Conservation (phyloP, 2,797 vertebrate genomes). For the Pseudomugil tenellus region DNA sequence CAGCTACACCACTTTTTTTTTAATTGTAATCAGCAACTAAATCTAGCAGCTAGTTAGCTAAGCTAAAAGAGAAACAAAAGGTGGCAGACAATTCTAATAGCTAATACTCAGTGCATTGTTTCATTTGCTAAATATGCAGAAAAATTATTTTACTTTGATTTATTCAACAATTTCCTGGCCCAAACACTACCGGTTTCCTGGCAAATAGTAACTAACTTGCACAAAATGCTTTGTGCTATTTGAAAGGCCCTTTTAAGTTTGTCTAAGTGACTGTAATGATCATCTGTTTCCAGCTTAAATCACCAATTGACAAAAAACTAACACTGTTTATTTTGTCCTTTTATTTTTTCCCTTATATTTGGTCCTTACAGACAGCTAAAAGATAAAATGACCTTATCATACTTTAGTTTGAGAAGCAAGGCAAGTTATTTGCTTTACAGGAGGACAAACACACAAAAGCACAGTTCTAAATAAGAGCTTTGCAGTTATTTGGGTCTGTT, state of each 20-base stretch:
- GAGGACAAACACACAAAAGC: constrained; percentile 18
- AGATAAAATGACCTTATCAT: background rate
- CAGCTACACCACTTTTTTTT: too few species aligned
- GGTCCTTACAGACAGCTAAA: background rate
- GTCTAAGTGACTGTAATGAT: background rate
- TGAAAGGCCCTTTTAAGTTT: too few species aligned
- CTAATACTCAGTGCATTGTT: too few species aligned
- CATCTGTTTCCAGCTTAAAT: background rate
- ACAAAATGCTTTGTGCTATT: background rate
- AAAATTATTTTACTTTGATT: background rate
- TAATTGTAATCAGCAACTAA: background rate
- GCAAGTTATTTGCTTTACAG: constrained; percentile 13
- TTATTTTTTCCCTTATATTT: background rate
- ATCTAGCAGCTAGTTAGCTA: background rate
- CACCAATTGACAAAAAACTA: background rate
- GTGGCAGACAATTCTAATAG: too few species aligned
- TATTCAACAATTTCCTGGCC: background rate
- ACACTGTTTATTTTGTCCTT: background rate
- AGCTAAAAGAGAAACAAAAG: too few species aligned
- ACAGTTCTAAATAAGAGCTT: constrained; percentile 15
- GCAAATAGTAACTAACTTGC: background rate
- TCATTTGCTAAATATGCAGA: background rate
- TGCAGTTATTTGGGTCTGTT: constrained; percentile 39
- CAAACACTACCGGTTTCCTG: background rate
- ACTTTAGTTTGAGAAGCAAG: constrained; percentile 2